Evolutionary conservation across 2,888 invertebrate genomes (phyloP).

Genomic region (Notodonta dromedarius): DNA sequence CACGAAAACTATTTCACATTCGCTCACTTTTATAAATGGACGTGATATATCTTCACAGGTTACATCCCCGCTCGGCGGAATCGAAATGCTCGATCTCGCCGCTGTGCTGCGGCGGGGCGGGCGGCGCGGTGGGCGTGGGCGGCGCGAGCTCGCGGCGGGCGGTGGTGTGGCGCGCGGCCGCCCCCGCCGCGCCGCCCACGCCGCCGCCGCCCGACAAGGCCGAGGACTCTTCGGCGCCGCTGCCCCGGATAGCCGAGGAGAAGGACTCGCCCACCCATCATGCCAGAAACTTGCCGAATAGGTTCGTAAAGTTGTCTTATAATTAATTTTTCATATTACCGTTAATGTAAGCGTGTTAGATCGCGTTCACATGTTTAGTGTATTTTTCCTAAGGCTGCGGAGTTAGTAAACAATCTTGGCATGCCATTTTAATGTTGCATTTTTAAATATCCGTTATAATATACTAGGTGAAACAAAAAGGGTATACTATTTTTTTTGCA

Average conservation of each 20-base stretch:
- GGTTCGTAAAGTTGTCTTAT: constrained; percentile 38
- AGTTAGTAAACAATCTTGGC: too few relatives aligned
- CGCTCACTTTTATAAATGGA: too few relatives aligned
- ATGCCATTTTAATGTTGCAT: too few relatives aligned
- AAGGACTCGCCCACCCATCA: constrained; percentile 91
- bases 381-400: too few relatives aligned
- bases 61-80: constrained; percentile 96
- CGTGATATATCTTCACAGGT: constrained; percentile 59
- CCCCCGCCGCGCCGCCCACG: constrained; percentile 67
- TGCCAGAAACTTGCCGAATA: constrained; percentile 57
- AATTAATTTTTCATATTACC: too few relatives aligned
- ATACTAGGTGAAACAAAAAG: too few relatives aligned
- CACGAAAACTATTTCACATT: too few relatives aligned
- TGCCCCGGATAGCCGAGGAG: constrained; percentile 94
- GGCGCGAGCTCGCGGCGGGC: constrained; percentile 61
- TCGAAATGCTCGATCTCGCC: constrained; percentile 93
- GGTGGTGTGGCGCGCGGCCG: constrained; percentile 59
- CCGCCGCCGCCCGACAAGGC: constrained; percentile 69
- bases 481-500: too few relatives aligned
- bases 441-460: too few relatives aligned
- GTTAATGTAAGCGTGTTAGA: too few relatives aligned
- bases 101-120: constrained; percentile 85
- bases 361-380: too few relatives aligned
- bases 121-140: constrained; percentile 58
- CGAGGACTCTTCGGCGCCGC: constrained; percentile 78